Percentiles rank a stretch among this genome's conserved stretches.
Conservation (phyloP, 2,888 invertebrate species). For the Drosophila stalkeri region DNA sequence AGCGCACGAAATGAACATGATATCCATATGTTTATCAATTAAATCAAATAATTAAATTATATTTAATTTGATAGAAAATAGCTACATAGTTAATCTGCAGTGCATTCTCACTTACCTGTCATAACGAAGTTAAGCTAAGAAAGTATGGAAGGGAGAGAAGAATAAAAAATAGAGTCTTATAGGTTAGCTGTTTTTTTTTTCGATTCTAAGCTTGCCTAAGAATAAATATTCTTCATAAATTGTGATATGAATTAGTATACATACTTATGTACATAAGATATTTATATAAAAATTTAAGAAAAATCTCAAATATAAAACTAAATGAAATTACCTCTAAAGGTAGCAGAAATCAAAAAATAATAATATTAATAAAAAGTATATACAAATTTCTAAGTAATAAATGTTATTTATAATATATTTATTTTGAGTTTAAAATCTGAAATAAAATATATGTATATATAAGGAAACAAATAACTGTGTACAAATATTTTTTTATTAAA, state of each 20-base stretch:
- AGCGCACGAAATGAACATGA: constrained; percentile 52
- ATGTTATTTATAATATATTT: no score
- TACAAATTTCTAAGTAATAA: no score
- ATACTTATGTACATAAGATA: not conserved
- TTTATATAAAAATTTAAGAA: not conserved
- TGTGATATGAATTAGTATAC: not conserved
- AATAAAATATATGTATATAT: no score
- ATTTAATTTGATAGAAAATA: no score
- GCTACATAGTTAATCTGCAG: not conserved
- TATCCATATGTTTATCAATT: no score
- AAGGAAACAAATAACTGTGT: no score
- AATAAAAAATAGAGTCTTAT: not conserved
- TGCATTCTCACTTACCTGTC: not conserved
- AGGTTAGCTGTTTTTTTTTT: not conserved
- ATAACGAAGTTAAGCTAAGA: not conserved
- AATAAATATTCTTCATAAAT: not conserved
- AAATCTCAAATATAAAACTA: not conserved
- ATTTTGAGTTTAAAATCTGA: no score
- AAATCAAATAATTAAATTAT: no score
- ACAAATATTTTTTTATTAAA: no score
- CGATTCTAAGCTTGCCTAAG: not conserved
- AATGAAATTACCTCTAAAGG: not conserved
- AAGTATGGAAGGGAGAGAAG: not conserved
- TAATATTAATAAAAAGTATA: no score
- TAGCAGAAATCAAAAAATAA: no score